A percentile compares a stretch with the other conserved stretches of the same genome.
Evolutionary conservation across 2,888 invertebrate genomes (phyloP).

Genomic region (Xylophagus ater): DNA sequence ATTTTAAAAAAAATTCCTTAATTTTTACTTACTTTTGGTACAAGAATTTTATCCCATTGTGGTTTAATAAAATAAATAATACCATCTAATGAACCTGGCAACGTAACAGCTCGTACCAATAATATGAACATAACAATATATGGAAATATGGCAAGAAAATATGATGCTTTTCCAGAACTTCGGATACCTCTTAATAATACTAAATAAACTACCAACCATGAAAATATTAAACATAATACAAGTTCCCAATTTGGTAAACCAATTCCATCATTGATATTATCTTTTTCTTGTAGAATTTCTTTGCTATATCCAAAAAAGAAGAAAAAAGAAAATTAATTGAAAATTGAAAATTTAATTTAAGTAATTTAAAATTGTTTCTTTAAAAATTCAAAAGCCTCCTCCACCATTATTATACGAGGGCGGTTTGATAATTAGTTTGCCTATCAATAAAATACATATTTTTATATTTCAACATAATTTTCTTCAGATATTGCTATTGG

Average conservation of each 20-base stretch:
- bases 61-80: conserved; percentile 54
- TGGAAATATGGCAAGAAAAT: conserved; percentile 63
- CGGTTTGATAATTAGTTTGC: too few relatives aligned
- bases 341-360: not conserved
- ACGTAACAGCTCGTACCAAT: conserved; percentile 48
- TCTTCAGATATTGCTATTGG: too few relatives aligned
- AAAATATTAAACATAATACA: conserved; percentile 41
- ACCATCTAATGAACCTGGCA: conserved; percentile 50
- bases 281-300: conserved; percentile 42
- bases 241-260: conserved; percentile 46
- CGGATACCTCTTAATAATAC: conserved; percentile 48
- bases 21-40: conserved; percentile 39
- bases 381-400: too few relatives aligned
- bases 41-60: conserved; percentile 50
- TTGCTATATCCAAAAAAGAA: conserved; percentile 33
- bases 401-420: too few relatives aligned
- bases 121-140: conserved; percentile 53
- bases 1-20: too few relatives aligned
- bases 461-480: too few relatives aligned
- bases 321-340: not conserved
- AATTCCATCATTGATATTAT: conserved; percentile 43
- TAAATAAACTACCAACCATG: conserved; percentile 44
- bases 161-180: conserved; percentile 57
- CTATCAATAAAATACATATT: too few relatives aligned
- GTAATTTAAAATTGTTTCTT: not conserved